Evolutionary conservation across 2,113 vertebrate species (phyloP).

Genomic region (Atlantisia rogersi): DNA sequence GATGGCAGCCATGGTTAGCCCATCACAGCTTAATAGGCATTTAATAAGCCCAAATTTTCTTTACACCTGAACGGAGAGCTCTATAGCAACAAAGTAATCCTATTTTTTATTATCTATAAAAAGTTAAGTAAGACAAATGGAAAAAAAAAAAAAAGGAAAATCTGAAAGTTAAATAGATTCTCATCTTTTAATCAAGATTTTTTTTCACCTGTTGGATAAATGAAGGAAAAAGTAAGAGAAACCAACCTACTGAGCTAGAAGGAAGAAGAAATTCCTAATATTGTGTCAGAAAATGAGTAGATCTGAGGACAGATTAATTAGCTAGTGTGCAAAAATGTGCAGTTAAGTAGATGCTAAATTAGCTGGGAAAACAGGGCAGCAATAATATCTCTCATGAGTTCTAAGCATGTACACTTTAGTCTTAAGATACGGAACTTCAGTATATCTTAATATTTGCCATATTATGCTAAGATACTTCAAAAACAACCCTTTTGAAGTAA

Average conservation of each 20-base stretch:
- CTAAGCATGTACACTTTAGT: neutral
- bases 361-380: neutral
- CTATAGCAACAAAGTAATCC: neutral
- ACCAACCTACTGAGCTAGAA: neutral
- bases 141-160: neutral
- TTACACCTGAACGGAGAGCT: neutral
- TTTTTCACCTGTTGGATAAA: neutral
- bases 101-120: neutral
- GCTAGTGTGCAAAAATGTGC: neutral
- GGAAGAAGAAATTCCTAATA: neutral
- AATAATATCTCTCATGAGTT: neutral
- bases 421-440: neutral
- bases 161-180: neutral
- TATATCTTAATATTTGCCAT: neutral
- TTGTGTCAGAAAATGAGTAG: neutral
- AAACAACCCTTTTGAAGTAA: neutral
- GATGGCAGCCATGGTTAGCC: neutral
- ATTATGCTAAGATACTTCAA: neutral
- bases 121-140: neutral
- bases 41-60: neutral
- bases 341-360: neutral
- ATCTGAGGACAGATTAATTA: neutral
- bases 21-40: neutral
- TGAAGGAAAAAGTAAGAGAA: neutral
- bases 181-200: neutral